Base-by-base conservation (phyloP, 1,140 invertebrate genomes). In the Drosophila punjabiensis region DNA sequence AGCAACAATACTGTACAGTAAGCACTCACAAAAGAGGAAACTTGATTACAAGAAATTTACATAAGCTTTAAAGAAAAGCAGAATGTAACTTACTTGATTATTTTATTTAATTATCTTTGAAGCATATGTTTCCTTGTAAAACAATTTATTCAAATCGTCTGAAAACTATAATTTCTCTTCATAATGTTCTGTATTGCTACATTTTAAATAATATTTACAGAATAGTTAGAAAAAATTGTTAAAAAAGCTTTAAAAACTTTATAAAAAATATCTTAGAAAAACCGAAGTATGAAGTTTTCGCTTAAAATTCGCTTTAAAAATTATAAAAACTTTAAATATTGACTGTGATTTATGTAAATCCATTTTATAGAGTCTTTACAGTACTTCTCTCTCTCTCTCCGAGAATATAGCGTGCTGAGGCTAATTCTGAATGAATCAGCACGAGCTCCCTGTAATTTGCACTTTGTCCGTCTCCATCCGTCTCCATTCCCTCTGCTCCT, bases 361-460 rank as follows among this genome's bases (percentile, higher is more conserved):
- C 14, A 5, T 37, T 0, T 4, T 1, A 37, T 16, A 24, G 33
- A 37, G 2, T 24, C 18, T 16, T 18, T 14, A 39, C 53, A 37
- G 53, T 37, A 16, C 9, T 28, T 43, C 4, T 20, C 39, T 35
- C 37, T 24, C 28, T 48, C 43, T 33, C 64, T 64, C 68, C 37
- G 50, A 69, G 76, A 45, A 61, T 62, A 85, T 86, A 67, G 81
- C 85, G 77, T 88, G 81, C 69, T 56, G 60, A 48, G 70, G 81
- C 81, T 67, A 64, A 79, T 71, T 84, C 73, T 85, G 74, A 85
- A 90, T 89, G 85, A 89, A 89, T 89, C 85, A 89, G 86, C 85
- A 89, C 85, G 85, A 85, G 85, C 82, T 73, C 79, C 77, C 70
- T 79, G 75, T 85, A 89, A 90, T 88, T 88, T 88, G 85, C 85